Conservation (phyloP, 2,888 invertebrate genomes). For the Carcina quercana region DNA sequence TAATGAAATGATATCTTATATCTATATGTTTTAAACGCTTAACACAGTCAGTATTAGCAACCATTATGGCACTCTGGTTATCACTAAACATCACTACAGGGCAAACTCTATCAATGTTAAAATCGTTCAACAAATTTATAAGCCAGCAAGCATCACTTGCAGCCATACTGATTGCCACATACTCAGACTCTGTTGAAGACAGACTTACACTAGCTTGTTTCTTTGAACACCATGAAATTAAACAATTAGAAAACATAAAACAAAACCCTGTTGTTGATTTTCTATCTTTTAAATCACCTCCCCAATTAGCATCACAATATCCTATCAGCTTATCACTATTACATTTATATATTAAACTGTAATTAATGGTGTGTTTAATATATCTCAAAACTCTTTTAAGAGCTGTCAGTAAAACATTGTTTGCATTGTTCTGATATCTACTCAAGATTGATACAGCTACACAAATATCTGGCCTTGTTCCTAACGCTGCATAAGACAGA, state of each 20-base stretch:
- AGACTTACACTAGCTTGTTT: slow-evolving; percentile 20
- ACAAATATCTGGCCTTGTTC: slow-evolving; percentile 18
- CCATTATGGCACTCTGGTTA: slow-evolving; percentile 5
- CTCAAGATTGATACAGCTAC: slow-evolving; percentile 10
- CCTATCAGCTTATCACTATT: slow-evolving; percentile 10
- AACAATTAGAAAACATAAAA: slow-evolving; percentile 16
- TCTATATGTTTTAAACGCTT: slow-evolving; percentile 10
- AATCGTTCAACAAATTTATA: background rate
- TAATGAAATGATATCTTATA: slow-evolving; percentile 6
- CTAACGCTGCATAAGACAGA: slow-evolving; percentile 16
- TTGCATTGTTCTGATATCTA: slow-evolving; percentile 8
- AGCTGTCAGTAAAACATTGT: background rate
- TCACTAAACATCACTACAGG: background rate
- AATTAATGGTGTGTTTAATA: slow-evolving; percentile 8
- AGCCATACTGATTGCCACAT: slow-evolving; percentile 20
- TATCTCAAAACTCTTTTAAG: background rate
- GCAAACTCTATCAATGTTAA: background rate
- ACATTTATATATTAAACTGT: slow-evolving; percentile 17
- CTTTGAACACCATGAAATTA: slow-evolving; percentile 18
- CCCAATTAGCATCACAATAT: slow-evolving; percentile 21
- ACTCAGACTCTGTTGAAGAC: slow-evolving; percentile 23
- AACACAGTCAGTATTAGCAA: slow-evolving; percentile 2
- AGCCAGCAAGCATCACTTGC: slow-evolving; percentile 16
- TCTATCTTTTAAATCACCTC: slow-evolving; percentile 17
- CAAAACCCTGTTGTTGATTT: slow-evolving; percentile 19